Conservation (phyloP, 2,888 invertebrate genomes). For the Spilarctia lutea region DNA sequence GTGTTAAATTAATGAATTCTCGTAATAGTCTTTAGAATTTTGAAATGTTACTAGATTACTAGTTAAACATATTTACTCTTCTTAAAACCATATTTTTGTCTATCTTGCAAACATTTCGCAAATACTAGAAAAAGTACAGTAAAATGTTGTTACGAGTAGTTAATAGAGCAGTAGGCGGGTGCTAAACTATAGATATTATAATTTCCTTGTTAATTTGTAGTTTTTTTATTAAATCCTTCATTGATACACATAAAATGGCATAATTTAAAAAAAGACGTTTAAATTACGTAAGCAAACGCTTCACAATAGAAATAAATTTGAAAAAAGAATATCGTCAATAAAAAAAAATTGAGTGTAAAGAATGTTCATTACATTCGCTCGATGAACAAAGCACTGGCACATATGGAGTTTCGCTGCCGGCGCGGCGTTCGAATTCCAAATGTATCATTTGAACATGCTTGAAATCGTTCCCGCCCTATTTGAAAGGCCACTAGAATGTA, state of each 20-base stretch:
- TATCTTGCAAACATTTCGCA: too few relatives aligned
- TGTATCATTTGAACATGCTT: conserved; percentile 8
- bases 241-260: neutral
- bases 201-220: too few relatives aligned
- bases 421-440: neutral
- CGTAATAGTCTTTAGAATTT: neutral
- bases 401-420: neutral
- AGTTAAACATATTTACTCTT: neutral
- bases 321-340: neutral
- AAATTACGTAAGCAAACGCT: neutral
- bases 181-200: too few relatives aligned
- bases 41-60: neutral
- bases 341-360: neutral
- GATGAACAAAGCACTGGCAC: conserved; percentile 4
- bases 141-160: too few relatives aligned
- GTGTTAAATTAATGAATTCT: neutral
- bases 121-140: too few relatives aligned
- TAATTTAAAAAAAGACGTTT: neutral
- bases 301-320: neutral
- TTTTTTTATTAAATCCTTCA: neutral
- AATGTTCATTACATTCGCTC: conserved; percentile 1
- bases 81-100: too few relatives aligned
- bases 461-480: neutral
- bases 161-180: too few relatives aligned
- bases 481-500: neutral